A percentile compares a stretch with the other conserved stretches of the same genome.
Evolutionary conservation across 1,140 invertebrate genomes (phyloP).

Genomic region (Pomacea maculata): DNA sequence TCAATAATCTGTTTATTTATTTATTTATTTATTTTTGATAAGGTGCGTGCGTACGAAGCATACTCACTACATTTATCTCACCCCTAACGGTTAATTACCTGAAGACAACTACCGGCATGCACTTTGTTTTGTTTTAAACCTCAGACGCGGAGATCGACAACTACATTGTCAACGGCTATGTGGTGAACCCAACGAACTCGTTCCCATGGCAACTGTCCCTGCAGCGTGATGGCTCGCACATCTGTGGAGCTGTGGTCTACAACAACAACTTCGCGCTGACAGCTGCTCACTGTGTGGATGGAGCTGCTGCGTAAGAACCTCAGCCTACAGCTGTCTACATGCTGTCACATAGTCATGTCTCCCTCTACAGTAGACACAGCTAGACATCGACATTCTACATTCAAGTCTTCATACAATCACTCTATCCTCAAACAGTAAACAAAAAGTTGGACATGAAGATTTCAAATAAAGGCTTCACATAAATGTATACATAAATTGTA

Average conservation of each 20-base stretch:
- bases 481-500: too few species aligned
- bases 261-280: constrained; percentile 17
- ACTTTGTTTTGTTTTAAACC: not conserved
- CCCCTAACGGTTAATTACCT: not conserved
- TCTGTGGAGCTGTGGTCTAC: constrained; percentile 22
- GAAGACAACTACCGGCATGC: not conserved
- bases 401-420: too few species aligned
- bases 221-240: constrained; percentile 13
- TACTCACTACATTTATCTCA: not conserved
- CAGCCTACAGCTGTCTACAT: not conserved
- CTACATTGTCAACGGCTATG: constrained; percentile 10
- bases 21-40: too few species aligned
- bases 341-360: too few species aligned
- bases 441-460: too few species aligned
- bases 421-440: too few species aligned
- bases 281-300: constrained; percentile 23
- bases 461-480: too few species aligned
- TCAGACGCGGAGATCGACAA: not conserved
- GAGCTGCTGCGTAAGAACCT: not conserved
- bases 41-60: not conserved
- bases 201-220: constrained; percentile 24
- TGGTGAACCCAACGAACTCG: constrained; percentile 13
- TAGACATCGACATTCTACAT: too few species aligned
- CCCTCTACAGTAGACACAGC: too few species aligned
- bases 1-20: not conserved